These are phyloP conservation scores for Champsocephalus gunnari DNA, from an alignment of 2,797 vertebrate genomes.

Conservation along the genomic window DNA sequence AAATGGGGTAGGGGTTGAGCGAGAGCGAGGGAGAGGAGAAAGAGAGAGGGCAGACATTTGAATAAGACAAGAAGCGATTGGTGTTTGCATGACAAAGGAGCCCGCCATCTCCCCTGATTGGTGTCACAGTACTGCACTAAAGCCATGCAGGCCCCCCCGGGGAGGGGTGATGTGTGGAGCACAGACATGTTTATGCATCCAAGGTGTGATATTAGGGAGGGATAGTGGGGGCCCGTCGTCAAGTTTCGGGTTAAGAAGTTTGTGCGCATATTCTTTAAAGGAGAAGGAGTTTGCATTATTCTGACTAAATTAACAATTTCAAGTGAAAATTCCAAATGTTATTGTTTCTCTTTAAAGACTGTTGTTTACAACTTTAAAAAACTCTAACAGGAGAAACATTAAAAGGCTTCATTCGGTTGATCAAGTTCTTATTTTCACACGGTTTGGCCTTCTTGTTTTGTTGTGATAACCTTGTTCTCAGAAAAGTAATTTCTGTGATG, in stretches of 20 bases:
- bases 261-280: constrained; percentile 64
- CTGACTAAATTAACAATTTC: constrained; percentile 15
- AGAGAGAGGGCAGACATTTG: constrained; percentile 85
- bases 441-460: not conserved
- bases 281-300: constrained; percentile 35
- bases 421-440: not conserved
- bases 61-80: constrained; percentile 88
- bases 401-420: not conserved
- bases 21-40: constrained; percentile 75
- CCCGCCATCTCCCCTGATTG: constrained; percentile 88
- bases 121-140: constrained; percentile 87
- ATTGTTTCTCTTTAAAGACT: constrained; percentile 3
- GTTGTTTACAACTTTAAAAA: constrained; percentile 11
- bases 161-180: constrained; percentile 83
- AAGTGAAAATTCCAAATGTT: constrained; percentile 8
- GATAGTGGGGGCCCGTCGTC: constrained; percentile 62
- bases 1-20: constrained; percentile 65
- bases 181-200: constrained; percentile 86
- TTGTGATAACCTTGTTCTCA: not conserved
- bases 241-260: constrained; percentile 70
- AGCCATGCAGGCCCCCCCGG: constrained; percentile 82
- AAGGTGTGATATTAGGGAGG: constrained; percentile 86
- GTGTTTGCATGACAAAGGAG: constrained; percentile 89
- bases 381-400: constrained; percentile 20
- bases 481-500: not conserved